These are phyloP conservation scores for Tanypteryx hageni DNA, from an alignment of 2,888 invertebrate genomes.

Conservation along the genomic window DNA sequence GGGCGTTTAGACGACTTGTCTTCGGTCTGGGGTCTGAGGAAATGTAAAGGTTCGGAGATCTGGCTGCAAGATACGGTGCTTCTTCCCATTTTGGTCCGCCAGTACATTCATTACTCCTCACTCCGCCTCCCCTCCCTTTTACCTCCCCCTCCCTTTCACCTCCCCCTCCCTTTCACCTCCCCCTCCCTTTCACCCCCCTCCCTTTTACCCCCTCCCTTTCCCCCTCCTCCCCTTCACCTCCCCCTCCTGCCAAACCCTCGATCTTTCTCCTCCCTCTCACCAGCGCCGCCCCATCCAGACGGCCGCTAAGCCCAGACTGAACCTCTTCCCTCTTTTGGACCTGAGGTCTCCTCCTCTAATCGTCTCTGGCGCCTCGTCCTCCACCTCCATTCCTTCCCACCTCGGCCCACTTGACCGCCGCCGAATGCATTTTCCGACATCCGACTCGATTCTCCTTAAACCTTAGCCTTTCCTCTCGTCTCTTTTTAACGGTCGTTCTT, in stretches of 20 bases:
- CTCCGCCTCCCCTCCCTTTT: neutral
- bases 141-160: neutral
- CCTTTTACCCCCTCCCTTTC: neutral
- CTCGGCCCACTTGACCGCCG: neutral
- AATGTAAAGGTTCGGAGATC: conserved; percentile 3
- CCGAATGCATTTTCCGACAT: neutral
- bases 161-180: neutral
- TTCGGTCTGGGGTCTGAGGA: neutral
- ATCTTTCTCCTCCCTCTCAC: neutral
- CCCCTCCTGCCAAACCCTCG: neutral
- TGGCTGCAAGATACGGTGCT: neutral
- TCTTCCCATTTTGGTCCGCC: neutral
- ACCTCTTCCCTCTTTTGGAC: neutral
- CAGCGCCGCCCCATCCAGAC: neutral
- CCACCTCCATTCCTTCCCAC: neutral
- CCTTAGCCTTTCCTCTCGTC: neutral
- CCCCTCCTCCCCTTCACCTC: neutral
- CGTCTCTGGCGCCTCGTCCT: conserved; percentile 6
- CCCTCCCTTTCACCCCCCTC: neutral
- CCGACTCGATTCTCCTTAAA: neutral
- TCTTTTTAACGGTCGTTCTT: neutral
- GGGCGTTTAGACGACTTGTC: neutral
- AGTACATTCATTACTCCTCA: conserved; percentile 3
- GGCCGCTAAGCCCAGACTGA: neutral
- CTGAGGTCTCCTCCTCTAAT: neutral